Base-by-base conservation (phyloP, 2,113 vertebrate species). In the Phalacrocorax carbo region DNA sequence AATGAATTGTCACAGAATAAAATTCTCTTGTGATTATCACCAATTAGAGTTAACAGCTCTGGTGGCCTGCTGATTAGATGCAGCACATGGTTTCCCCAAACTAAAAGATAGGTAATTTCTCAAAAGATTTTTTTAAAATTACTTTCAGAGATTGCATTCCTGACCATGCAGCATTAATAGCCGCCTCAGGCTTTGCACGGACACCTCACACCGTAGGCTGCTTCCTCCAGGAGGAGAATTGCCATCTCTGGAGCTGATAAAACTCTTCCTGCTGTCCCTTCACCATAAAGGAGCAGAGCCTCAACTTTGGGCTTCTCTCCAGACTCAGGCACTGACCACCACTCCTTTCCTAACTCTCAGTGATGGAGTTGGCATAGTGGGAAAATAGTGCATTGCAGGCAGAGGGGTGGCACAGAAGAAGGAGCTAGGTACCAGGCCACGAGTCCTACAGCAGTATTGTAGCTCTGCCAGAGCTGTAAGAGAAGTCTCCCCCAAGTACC, bases 1-100 rank as follows among this genome's bases (percentile, higher is more conserved):
- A 99, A 99, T 98, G 97, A 99, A 98, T 98, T 99, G 98, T 99
- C 98, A 97, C 98, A 97, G 97, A 98, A 98, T 97, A 98, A 98
- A 98, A 98, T 98, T 97, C 96, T 95, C 97, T 96, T 91, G 83
- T 97, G 96, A 98, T 98, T 98, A 98, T 98, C 97, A 98, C 96
- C 97, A 98, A 97, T 98, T 98, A 98, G 95, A 98, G 95, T 93
- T 98, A 96, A 98, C 98, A 97, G 94, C 95, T 97, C 95, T 87
- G 76, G 71, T 89, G 97, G 98, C 98, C 97, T 98, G 98, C 95
- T 98, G 96, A 98, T 99, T 97, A 98, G 97, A 98, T 99, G 98
- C 97, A 97, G 95, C 62, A 52, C 52, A 8, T 27, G 19, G 18
- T 66, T 93, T 89, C 23, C 17, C n/a, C 60, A 48, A 54, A 65